phyloP scores from a whole-genome alignment of 1,140 invertebrate genomes.

The Bradynema listronoti region DNA sequence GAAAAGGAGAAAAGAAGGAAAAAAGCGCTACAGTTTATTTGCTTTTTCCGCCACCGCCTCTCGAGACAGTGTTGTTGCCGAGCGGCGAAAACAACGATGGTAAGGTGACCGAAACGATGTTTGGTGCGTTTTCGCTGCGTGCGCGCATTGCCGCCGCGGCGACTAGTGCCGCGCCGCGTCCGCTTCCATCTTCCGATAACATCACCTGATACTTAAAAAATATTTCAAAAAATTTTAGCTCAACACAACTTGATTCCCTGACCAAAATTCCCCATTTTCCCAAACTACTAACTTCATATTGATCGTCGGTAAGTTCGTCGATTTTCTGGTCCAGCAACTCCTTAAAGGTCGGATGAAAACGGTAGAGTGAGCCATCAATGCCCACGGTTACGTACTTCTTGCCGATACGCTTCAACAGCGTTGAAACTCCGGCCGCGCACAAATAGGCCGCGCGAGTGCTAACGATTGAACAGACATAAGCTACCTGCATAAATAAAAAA shows the following conservation, averaged over 20 bases:
- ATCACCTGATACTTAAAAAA: conserved; percentile 76
- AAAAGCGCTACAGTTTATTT: no score
- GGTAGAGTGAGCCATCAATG: conserved; percentile 92
- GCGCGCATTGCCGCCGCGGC: conserved; percentile 74
- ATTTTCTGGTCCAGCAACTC: conserved; percentile 88
- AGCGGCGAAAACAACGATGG: no score
- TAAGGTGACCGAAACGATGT: no score
- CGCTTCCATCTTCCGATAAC: conserved; percentile 95
- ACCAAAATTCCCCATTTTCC: no score
- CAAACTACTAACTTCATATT: neutral
- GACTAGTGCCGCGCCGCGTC: conserved; percentile 89
- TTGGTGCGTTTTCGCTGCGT: conserved; percentile 6
- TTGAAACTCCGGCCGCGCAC: conserved; percentile 75
- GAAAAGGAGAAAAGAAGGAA: no score
- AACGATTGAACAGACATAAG: conserved; percentile 82
- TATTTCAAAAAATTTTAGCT: neutral
- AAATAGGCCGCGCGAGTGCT: conserved; percentile 79
- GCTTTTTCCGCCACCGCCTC: no score
- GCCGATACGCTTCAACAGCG: conserved; percentile 67
- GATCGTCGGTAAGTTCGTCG: conserved; percentile 66
- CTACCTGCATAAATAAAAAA: no score
- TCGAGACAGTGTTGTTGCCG: no score
- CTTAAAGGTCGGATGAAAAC: conserved; percentile 94
- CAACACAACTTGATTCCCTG: no score
- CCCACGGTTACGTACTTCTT: conserved; percentile 82